Percentiles rank a stretch among this genome's conserved stretches.
Conservation (phyloP, 2,888 invertebrate genomes). For the Nasonovia ribisnigri region DNA sequence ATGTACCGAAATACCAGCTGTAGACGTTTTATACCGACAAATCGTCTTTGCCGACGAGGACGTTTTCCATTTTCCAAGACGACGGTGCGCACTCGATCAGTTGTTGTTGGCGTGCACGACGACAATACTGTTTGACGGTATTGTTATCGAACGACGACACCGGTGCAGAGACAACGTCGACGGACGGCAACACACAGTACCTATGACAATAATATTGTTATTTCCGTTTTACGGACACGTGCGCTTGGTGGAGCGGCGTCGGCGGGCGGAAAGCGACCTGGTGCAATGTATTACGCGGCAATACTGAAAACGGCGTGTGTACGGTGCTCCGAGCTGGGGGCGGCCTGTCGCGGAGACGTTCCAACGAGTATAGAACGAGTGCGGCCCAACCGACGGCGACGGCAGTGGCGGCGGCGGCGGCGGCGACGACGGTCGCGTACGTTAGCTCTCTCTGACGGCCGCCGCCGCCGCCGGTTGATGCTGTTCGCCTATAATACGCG, state of each 20-base stretch:
- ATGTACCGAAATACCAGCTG: background rate
- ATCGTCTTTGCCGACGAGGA: background rate
- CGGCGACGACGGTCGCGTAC: conserved; percentile 9
- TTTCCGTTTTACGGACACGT: background rate
- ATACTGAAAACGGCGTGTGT: conserved; percentile 42
- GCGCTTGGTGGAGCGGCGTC: background rate
- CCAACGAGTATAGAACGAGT: conserved; percentile 46
- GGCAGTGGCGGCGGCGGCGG: background rate
- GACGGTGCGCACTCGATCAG: too few relatives aligned
- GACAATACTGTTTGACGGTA: too few relatives aligned
- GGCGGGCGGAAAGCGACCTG: background rate
- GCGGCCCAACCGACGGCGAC: background rate
- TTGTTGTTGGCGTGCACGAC: too few relatives aligned
- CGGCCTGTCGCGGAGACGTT: conserved; percentile 56
- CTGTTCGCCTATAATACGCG: background rate
- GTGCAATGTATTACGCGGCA: conserved; percentile 18
- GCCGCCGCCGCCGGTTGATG: background rate
- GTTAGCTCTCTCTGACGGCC: conserved; percentile 4
- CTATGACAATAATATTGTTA: background rate
- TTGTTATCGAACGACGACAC: background rate
- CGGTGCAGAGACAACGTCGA: too few relatives aligned
- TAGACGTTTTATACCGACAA: background rate
- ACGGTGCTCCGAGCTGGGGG: background rate
- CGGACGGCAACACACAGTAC: too few relatives aligned
- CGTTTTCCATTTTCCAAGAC: background rate